Evolutionary conservation across 2,113 vertebrate genomes (phyloP), one percentile per base, ranked within the genome.

Genomic region (Motacilla tschutschensis): DNA sequence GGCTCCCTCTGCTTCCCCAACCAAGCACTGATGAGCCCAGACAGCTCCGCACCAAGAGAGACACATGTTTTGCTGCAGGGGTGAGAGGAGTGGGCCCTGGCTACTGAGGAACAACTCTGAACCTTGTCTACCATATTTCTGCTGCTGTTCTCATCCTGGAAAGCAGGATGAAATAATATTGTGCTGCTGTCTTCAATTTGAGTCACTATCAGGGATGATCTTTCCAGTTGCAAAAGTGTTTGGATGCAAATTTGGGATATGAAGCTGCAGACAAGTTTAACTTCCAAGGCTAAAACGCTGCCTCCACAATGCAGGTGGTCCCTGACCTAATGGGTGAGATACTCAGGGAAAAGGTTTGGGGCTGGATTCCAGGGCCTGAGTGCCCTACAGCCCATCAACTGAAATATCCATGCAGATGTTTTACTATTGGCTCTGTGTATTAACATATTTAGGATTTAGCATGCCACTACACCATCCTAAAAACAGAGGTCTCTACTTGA

Each of bases 311-410:
- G n/a, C 14, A 31, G 25, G 38, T 8, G 3, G 31, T 31, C 38
- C 47, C 53, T 50, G 43, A 21, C 51, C 28, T 12, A 10, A 11
- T 0, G 5, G 12, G n/a, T 22, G 35, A 41, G 14, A 26, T 16
- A 35, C 1, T 0, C 1, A 2, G 16, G 29, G 19, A 46, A 25
- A 57, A 6, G 20, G 16, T 36, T 26, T 38, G 29, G 43, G 48
- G 20, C 50, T 44, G 43, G 40, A 38, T 46, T 72, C 65, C 35
- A 35, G 33, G 26, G 16, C 29, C 21, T 36, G 3, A 69, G 3
- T 3, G 46, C n/a, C 48, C 33, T 31, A 28, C 10, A 67, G 8
- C 31, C 40, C 40, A 7, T 9, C 15, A 63, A 15, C 11, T 7
- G 20, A 54, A 50, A 51, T 33, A 53, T 5, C 58, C 26, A 5